Conservation (phyloP, 1,140 invertebrate species). For the Bradysia coprophila region DNA sequence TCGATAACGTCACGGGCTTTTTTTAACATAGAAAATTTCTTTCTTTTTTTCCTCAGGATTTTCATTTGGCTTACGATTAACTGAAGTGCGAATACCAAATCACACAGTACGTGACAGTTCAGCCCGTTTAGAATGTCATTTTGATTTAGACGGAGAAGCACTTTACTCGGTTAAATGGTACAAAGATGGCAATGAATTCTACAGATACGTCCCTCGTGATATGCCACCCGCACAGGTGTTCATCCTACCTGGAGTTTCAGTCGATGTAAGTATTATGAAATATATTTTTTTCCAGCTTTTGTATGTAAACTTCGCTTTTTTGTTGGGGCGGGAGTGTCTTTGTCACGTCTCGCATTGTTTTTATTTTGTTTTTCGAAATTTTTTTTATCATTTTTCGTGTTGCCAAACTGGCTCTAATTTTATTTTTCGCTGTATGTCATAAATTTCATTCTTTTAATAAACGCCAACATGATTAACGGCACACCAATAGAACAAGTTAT, state of each 20-base stretch:
- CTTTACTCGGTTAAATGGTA: constrained; percentile 71
- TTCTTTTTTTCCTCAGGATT: constrained; percentile 15
- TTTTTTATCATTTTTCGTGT: too few species aligned
- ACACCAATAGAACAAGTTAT: too few species aligned
- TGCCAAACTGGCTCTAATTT: too few species aligned
- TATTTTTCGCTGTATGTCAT: too few species aligned
- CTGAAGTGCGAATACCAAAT: constrained; percentile 42
- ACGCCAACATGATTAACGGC: neutral
- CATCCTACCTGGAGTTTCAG: constrained; percentile 36
- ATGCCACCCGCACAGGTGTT: constrained; percentile 41
- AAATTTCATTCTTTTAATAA: neutral
- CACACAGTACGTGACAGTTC: constrained; percentile 43
- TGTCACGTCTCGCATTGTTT: too few species aligned
- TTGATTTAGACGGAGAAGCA: constrained; percentile 40
- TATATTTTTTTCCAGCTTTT: too few species aligned
- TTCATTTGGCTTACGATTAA: constrained; percentile 30
- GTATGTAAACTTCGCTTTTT: too few species aligned
- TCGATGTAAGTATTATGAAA: constrained; percentile 42
- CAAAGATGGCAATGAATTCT: constrained; percentile 58
- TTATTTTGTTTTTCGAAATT: neutral
- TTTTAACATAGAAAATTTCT: neutral
- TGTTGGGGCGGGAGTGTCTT: too few species aligned
- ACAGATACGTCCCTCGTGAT: constrained; percentile 52
- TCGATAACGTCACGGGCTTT: too few species aligned
- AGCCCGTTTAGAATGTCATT: constrained; percentile 38